Evolutionary conservation across 2,888 invertebrate species (phyloP).

Genomic region (Trissolcus japonicus): DNA sequence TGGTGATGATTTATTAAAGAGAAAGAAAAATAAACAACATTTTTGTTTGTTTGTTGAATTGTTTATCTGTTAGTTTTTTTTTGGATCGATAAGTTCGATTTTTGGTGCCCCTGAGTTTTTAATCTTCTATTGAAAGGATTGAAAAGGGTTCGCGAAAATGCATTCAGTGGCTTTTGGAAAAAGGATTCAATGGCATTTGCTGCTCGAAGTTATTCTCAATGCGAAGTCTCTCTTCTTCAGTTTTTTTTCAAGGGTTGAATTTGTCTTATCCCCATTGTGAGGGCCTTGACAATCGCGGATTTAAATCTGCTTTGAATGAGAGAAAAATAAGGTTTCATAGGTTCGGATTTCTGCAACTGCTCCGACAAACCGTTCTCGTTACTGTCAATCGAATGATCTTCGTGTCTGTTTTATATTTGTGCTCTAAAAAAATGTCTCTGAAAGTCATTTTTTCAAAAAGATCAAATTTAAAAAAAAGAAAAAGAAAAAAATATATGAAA

Average conservation of each 20-base stretch:
- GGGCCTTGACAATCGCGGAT: conserved; percentile 25
- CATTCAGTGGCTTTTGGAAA: conserved; percentile 22
- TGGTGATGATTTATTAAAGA: neutral
- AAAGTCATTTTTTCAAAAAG: neutral
- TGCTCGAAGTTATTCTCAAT: conserved; percentile 16
- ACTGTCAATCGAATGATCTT: neutral
- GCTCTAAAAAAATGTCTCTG: neutral
- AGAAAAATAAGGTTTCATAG: conserved; percentile 27
- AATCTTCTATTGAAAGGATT: conserved; percentile 19
- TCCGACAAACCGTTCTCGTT: conserved; percentile 3
- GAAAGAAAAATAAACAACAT: too few relatives aligned
- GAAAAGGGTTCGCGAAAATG: conserved; percentile 35
- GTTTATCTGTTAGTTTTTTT: neutral
- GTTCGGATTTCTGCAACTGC: conserved; percentile 24
- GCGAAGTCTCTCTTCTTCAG: conserved; percentile 7
- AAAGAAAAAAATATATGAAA: too few relatives aligned
- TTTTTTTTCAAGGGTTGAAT: conserved; percentile 40
- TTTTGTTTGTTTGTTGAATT: neutral
- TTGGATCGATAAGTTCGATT: conserved; percentile 8
- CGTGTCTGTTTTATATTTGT: too few relatives aligned
- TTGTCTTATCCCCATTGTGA: conserved; percentile 33
- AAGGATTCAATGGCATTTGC: conserved; percentile 47
- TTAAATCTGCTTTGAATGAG: conserved; percentile 25
- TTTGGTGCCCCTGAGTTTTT: neutral
- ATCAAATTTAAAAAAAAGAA: too few relatives aligned